A percentile compares a stretch with the other conserved stretches of the same genome.
Conservation (phyloP, 2,797 vertebrate genomes). For the Sebastes paucispinis region DNA sequence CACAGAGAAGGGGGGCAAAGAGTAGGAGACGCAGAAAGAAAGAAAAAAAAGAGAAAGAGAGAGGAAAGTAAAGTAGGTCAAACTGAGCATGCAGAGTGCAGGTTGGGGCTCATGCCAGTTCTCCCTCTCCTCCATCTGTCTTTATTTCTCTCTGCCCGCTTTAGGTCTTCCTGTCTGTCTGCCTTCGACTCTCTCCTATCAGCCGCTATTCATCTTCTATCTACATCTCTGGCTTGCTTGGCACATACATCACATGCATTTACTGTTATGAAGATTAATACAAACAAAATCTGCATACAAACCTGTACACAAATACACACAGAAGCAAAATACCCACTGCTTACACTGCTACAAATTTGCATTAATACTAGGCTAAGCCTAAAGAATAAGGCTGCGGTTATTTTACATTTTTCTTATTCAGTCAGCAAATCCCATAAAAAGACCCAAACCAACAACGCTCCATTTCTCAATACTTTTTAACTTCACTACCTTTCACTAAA, state of each 20-base stretch:
- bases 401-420: neutral
- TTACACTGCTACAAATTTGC: neutral
- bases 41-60: slow-evolving; percentile 1
- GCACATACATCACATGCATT: slow-evolving; percentile 34
- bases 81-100: slow-evolving; percentile 43
- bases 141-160: slow-evolving; percentile 46
- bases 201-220: slow-evolving; percentile 27
- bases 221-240: slow-evolving; percentile 51
- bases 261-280: slow-evolving; percentile 13
- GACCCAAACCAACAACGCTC: neutral
- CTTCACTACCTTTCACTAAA: neutral
- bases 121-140: slow-evolving; percentile 53
- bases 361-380: neutral
- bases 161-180: slow-evolving; percentile 40
- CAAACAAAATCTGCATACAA: neutral
- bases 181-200: slow-evolving; percentile 18
- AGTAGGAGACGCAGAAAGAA: slow-evolving; percentile 22
- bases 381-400: neutral
- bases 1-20: slow-evolving; percentile 29
- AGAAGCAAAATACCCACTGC: neutral
- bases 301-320: slow-evolving; percentile 5
- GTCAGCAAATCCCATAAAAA: neutral
- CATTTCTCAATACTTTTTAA: neutral
- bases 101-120: slow-evolving; percentile 35
- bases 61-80: slow-evolving; percentile 71